These are phyloP conservation scores for Hartigia nigra DNA, from an alignment of 2,888 invertebrate species.

Conservation along the genomic window DNA sequence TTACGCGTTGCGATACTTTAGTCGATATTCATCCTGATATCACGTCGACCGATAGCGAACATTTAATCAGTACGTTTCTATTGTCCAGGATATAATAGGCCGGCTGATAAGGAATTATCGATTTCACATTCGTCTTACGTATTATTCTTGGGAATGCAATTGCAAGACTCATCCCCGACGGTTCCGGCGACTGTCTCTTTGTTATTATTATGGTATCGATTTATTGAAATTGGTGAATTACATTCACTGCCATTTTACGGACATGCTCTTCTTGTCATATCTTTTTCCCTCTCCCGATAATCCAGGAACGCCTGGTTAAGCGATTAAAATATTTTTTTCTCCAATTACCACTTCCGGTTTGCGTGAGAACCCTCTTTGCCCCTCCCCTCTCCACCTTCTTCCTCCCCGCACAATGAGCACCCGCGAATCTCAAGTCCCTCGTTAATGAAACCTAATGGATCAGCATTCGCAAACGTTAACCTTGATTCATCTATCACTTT, in stretches of 20 bases:
- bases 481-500: not conserved
- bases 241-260: not conserved
- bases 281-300: not conserved
- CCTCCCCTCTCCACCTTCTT: too few species aligned
- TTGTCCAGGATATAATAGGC: not conserved
- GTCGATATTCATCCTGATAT: not conserved
- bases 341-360: not conserved
- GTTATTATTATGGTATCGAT: not conserved
- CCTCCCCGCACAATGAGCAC: too few species aligned
- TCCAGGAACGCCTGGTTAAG: not conserved
- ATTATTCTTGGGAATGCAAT: not conserved
- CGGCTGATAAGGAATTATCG: conserved; percentile 1
- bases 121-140: conserved; percentile 2
- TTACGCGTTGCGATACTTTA: not conserved
- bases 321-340: not conserved
- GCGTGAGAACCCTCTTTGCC: not conserved
- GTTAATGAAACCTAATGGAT: too few species aligned
- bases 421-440: too few species aligned
- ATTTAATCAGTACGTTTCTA: not conserved
- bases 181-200: not conserved
- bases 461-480: too few species aligned
- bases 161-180: not conserved
- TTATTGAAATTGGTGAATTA: not conserved
- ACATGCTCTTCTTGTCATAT: not conserved
- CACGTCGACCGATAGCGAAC: not conserved